A percentile compares a stretch with the other conserved stretches of the same genome.
Conservation (phyloP, 2,113 vertebrate species). For the Tringa solitaria region DNA sequence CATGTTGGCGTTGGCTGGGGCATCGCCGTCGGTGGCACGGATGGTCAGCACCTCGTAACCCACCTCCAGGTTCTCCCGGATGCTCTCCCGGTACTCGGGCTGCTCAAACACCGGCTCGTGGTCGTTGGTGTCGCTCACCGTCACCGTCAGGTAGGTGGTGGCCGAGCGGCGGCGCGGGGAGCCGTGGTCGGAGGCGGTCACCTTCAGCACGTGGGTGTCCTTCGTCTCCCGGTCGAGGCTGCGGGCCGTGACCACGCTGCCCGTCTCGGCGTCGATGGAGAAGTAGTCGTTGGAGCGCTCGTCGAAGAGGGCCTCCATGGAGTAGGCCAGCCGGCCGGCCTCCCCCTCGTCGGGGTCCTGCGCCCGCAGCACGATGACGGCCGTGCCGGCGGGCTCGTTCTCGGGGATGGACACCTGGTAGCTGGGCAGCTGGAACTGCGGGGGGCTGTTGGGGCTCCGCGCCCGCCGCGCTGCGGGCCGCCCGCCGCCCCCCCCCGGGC, state of each 20-base stretch:
- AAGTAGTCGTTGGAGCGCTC: constrained; percentile 90
- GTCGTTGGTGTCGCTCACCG: constrained; percentile 94
- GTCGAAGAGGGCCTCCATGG: constrained; percentile 91
- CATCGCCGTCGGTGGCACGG: constrained; percentile 89
- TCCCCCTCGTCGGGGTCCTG: constrained; percentile 88
- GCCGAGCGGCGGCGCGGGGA: constrained; percentile 79
- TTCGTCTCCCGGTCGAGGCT: constrained; percentile 91
- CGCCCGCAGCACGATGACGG: constrained; percentile 88
- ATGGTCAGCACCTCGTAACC: constrained; percentile 95
- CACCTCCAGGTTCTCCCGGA: constrained; percentile 92
- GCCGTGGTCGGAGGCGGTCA: constrained; percentile 84
- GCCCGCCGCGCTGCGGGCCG: constrained; percentile 48
- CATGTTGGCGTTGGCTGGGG: constrained; percentile 93
- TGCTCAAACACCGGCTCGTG: constrained; percentile 91
- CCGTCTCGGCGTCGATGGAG: constrained; percentile 81
- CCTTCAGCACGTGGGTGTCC: constrained; percentile 92
- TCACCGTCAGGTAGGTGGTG: constrained; percentile 87
- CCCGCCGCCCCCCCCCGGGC: not conserved
- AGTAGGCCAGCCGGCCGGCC: constrained; percentile 86
- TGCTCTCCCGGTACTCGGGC: constrained; percentile 85
- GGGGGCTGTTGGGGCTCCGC: constrained; percentile 78
- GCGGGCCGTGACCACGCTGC: constrained; percentile 83
- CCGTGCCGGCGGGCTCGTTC: constrained; percentile 87
- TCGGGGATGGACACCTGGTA: constrained; percentile 93
- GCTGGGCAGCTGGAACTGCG: constrained; percentile 89